Percentiles rank a stretch among this genome's conserved stretches.
Evolutionary conservation across 2,888 invertebrate species (phyloP).

Genomic region (Athripsodes cinereus): DNA sequence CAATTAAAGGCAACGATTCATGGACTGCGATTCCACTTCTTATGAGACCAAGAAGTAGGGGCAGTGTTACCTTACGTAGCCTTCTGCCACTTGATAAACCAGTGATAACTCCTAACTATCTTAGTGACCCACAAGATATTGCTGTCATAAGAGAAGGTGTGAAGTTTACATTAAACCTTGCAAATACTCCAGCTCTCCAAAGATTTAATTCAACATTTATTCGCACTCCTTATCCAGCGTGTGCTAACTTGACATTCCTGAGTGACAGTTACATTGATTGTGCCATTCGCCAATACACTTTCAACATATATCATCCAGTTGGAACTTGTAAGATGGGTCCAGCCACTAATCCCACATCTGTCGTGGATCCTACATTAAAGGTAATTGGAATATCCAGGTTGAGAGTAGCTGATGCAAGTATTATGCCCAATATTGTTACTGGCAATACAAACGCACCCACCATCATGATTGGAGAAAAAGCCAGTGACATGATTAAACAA

Average conservation of each 20-base stretch:
- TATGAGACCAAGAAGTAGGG: conserved; percentile 46
- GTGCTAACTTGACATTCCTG: conserved; percentile 29
- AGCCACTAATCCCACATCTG: conserved; percentile 50
- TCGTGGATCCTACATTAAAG: conserved; percentile 59
- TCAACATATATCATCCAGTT: conserved; percentile 62
- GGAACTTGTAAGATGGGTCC: conserved; percentile 72
- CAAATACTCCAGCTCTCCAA: conserved; percentile 38
- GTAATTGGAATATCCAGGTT: conserved; percentile 59
- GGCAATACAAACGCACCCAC: conserved; percentile 80
- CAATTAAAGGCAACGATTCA: conserved; percentile 42
- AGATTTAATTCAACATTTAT: conserved; percentile 33
- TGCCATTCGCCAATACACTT: conserved; percentile 54
- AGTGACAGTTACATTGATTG: conserved; percentile 62
- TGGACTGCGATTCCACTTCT: conserved; percentile 31
- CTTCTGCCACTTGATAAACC: conserved; percentile 50
- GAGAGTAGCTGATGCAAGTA: conserved; percentile 67
- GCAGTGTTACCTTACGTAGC: conserved; percentile 47
- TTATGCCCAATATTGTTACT: conserved; percentile 70
- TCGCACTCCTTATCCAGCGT: conserved; percentile 29
- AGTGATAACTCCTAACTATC: conserved; percentile 52
- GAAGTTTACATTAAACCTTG: conserved; percentile 33
- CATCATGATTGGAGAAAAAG: conserved; percentile 83
- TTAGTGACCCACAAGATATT: conserved; percentile 47
- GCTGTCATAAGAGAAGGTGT: conserved; percentile 38
- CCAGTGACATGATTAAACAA: conserved; percentile 65